Percentiles rank a stretch among this genome's conserved stretches.
These are phyloP conservation scores for Drosophila quadrilineata DNA, from an alignment of 1,140 invertebrate species.

Conservation along the genomic window DNA sequence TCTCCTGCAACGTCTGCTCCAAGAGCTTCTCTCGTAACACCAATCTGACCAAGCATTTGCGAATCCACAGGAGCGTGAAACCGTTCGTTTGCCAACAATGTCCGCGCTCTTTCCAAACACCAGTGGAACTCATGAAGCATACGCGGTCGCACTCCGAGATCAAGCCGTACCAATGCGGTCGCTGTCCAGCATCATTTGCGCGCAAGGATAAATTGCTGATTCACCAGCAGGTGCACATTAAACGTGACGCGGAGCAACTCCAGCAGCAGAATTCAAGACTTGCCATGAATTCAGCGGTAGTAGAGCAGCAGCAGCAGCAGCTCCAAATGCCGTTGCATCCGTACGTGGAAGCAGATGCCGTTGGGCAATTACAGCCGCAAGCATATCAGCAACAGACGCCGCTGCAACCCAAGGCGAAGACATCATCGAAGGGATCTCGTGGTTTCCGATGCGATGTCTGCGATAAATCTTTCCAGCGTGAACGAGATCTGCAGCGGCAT, in stretches of 20 bases:
- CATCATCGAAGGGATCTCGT: constrained; percentile 29
- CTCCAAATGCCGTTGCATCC: constrained; percentile 34
- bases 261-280: constrained; percentile 18
- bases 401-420: constrained; percentile 17
- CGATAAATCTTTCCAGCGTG: constrained; percentile 84
- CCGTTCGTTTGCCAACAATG: constrained; percentile 88
- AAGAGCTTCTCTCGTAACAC: constrained; percentile 89
- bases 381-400: constrained; percentile 17
- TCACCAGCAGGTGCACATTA: constrained; percentile 84
- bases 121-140: constrained; percentile 86
- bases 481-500: constrained; percentile 86
- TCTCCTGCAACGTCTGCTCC: constrained; percentile 85
- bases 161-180: constrained; percentile 86
- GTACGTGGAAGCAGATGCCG: constrained; percentile 20
- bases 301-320: constrained; percentile 62
- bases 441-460: constrained; percentile 83
- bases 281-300: too few species aligned
- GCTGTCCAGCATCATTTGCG: constrained; percentile 86
- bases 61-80: constrained; percentile 86
- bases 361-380: not conserved
- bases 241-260: constrained; percentile 64
- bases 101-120: constrained; percentile 88
- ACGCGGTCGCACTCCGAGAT: constrained; percentile 87
- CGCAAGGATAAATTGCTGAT: constrained; percentile 84
- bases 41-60: constrained; percentile 92